Percentiles rank a stretch among this genome's conserved stretches.
Evolutionary conservation across 2,113 vertebrate genomes (phyloP).

Genomic region (Oenanthe oenanthe): DNA sequence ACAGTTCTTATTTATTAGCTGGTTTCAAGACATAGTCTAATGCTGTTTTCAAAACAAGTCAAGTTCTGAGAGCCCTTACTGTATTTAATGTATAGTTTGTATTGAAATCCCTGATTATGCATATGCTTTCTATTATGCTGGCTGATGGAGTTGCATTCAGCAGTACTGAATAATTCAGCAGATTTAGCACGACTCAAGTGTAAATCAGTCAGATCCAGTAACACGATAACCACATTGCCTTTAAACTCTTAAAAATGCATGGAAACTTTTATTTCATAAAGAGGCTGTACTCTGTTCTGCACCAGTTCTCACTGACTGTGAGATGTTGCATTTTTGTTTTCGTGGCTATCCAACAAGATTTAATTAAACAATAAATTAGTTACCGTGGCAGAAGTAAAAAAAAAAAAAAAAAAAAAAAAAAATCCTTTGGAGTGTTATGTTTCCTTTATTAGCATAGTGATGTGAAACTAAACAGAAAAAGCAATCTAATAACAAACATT

Average conservation of each 20-base stretch:
- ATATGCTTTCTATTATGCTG: conserved; percentile 71
- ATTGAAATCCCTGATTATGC: conserved; percentile 46
- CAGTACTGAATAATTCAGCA: conserved; percentile 78
- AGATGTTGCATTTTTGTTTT: conserved; percentile 48
- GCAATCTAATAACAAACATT: conserved; percentile 85
- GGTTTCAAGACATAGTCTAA: background rate
- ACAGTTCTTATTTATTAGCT: conserved; percentile 10
- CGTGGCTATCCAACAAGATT: conserved; percentile 36
- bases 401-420: background rate
- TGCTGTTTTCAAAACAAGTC: conserved; percentile 38
- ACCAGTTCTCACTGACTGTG: background rate
- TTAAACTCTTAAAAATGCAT: conserved; percentile 68
- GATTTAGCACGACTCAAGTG: conserved; percentile 71
- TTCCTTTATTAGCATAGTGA: conserved; percentile 80
- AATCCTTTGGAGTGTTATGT: conserved; percentile 68
- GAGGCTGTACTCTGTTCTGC: background rate
- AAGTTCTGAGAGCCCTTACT: conserved; percentile 1
- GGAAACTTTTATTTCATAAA: conserved; percentile 57
- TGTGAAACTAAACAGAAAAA: conserved; percentile 81
- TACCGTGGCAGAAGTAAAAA: conserved; percentile 6
- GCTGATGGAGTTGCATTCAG: conserved; percentile 67
- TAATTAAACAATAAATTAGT: conserved; percentile 72
- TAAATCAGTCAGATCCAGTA: conserved; percentile 77
- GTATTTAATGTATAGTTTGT: conserved; percentile 67
- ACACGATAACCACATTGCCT: conserved; percentile 66